A percentile compares a stretch with the other conserved stretches of the same genome.
Conservation (phyloP, 1,140 invertebrate species). For the Drosophila orosa region DNA sequence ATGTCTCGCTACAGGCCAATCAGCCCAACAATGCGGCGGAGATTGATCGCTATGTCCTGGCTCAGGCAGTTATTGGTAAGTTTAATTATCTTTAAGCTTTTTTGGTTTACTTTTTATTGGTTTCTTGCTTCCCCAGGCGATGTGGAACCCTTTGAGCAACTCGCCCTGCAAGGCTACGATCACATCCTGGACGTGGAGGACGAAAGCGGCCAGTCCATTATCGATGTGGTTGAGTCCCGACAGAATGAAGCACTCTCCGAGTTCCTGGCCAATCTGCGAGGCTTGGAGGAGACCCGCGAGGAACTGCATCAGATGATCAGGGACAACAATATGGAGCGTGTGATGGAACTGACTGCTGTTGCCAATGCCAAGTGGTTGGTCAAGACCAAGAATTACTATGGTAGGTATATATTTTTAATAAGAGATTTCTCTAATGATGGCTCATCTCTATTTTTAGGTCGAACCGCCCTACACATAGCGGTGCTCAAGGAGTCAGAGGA, state of each 20-base stretch:
- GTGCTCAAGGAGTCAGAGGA: constrained; percentile 92
- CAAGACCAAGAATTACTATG: constrained; percentile 90
- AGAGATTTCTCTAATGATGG: neutral
- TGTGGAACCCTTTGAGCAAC: constrained; percentile 89
- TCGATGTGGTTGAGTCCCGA: constrained; percentile 88
- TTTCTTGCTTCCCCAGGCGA: constrained; percentile 86
- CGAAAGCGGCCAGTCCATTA: constrained; percentile 87
- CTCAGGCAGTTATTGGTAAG: constrained; percentile 90
- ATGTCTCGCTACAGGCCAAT: constrained; percentile 92
- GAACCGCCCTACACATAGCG: constrained; percentile 92
- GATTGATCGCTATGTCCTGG: constrained; percentile 92
- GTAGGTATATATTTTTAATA: constrained; percentile 46
- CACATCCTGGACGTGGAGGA: constrained; percentile 93
- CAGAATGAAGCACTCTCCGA: constrained; percentile 87
- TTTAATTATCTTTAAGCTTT: neutral
- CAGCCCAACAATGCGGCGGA: constrained; percentile 91
- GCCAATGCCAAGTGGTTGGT: constrained; percentile 88
- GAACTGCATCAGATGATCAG: constrained; percentile 91
- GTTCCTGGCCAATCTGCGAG: constrained; percentile 88
- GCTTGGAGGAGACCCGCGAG: constrained; percentile 91
- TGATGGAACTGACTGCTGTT: constrained; percentile 86
- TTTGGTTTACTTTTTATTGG: neutral
- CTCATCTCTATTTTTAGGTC: constrained; percentile 66
- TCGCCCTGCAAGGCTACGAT: constrained; percentile 93
- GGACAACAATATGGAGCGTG: constrained; percentile 86